Conservation (phyloP, 2,113 vertebrate species). For the Theristicus caerulescens region DNA sequence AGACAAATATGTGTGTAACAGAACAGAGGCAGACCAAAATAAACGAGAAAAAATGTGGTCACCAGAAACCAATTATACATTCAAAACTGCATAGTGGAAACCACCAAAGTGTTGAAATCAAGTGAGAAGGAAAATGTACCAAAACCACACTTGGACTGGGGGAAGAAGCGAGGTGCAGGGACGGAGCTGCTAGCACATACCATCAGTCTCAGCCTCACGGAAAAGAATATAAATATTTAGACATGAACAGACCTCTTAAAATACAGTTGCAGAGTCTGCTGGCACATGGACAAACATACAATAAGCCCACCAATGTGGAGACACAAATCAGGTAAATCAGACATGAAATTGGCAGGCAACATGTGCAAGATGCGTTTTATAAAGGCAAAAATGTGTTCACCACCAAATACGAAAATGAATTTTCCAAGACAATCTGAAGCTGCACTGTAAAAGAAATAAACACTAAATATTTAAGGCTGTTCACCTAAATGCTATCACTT, state of each 20-base stretch:
- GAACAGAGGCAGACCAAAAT: conserved; percentile 42
- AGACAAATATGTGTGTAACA: conserved; percentile 43
- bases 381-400: conserved; percentile 49
- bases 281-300: conserved; percentile 54
- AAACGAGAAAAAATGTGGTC: conserved; percentile 48
- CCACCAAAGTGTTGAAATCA: not conserved
- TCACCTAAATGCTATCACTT: conserved; percentile 31
- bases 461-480: conserved; percentile 45
- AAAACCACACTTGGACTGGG: conserved; percentile 1
- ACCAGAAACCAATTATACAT: conserved; percentile 46
- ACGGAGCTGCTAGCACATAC: conserved; percentile 5
- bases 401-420: conserved; percentile 3
- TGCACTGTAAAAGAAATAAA: conserved; percentile 9
- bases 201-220: conserved; percentile 33
- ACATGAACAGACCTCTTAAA: conserved; percentile 58
- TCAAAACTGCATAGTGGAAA: not conserved
- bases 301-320: conserved; percentile 60
- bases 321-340: conserved; percentile 67
- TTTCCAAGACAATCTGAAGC: conserved; percentile 37
- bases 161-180: not conserved
- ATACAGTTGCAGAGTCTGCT: conserved; percentile 62
- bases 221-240: conserved; percentile 64
- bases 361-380: not conserved
- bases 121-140: conserved; percentile 7
- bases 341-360: conserved; percentile 53